Evolutionary conservation across 92 coral and sea anemone genomes (phyloP), one percentile per base, ranked within the genome.

Genomic region (Plumapathes pennacea): DNA sequence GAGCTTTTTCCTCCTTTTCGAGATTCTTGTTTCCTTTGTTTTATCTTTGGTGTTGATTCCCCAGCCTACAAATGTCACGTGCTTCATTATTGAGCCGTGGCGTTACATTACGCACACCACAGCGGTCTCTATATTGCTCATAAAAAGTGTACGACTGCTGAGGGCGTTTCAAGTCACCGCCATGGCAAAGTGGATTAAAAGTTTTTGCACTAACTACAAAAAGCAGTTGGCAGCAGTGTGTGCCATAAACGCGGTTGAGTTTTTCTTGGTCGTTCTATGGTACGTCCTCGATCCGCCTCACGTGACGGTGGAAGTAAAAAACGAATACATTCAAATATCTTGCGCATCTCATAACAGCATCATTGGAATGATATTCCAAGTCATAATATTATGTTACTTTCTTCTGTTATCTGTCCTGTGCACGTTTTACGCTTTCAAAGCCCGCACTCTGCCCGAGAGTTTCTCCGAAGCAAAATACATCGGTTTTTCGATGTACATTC

Each of bases 391-490:
- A 3, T 54, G 66, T 0, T 72, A 85, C 32, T 23, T 79, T 20
- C 41, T 85, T 43, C 38, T 68, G 12, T 34, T 78, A 50, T 80
- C 84, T 2, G 19, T 74, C 8, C 38, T 80, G 48, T 82, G 89
- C 40, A 50, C 74, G 24, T 82, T 57, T 25, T 82, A 82, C 38
- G 89, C 89, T 1, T 82, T 82, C 19, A 82, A 69, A 43, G 89
- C 89, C 3, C 26, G 89, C 3, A 74, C 59, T 22, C 78, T 82
- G 12, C 89, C 89, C 9, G 89, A 82, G 20, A 82, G 75, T 64
- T 82, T 82, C 49, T 74, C 67, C 58, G 89, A 82, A 32, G 89
- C 89, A 0, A 78, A 78, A 19, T 75, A 52, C 58, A 82, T 82
- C 22, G 89, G 83, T 8, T 74, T 75, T 27, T 65, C 89, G 2